These are phyloP conservation scores for Camptogramma bilineatum DNA, from an alignment of 2,888 invertebrate species.

Conservation along the genomic window DNA sequence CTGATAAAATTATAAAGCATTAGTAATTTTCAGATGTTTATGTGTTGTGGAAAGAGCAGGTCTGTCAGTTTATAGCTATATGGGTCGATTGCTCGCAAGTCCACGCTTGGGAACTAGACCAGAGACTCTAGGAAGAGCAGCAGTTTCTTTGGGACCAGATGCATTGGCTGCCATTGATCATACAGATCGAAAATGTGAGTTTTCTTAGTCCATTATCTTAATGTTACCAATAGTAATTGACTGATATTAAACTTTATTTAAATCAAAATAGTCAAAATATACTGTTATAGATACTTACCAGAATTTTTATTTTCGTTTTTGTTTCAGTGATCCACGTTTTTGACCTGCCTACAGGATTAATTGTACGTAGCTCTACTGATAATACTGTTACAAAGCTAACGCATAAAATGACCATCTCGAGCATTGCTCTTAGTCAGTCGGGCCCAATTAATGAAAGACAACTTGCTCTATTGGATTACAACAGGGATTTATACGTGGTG, in stretches of 20 bases:
- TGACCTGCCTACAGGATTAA: conserved; percentile 89
- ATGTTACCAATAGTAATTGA: not conserved
- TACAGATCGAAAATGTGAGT: conserved; percentile 91
- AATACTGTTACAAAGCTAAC: conserved; percentile 90
- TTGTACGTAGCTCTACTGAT: conserved; percentile 89
- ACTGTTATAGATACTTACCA: not conserved
- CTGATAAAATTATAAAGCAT: not conserved
- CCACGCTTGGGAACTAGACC: conserved; percentile 95
- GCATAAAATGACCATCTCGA: conserved; percentile 92
- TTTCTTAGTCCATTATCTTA: not conserved
- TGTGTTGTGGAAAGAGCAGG: conserved; percentile 94
- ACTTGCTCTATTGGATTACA: conserved; percentile 94
- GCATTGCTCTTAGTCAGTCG: conserved; percentile 93
- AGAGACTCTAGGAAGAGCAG: conserved; percentile 91
- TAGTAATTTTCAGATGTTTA: conserved; percentile 89
- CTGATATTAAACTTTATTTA: too few relatives aligned
- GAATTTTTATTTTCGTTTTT: not conserved
- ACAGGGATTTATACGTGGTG: conserved; percentile 94
- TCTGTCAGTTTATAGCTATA: conserved; percentile 96
- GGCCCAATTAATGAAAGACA: conserved; percentile 92
- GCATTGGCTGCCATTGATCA: conserved; percentile 94
- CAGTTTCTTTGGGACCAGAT: conserved; percentile 94
- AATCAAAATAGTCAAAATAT: too few relatives aligned
- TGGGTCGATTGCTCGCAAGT: conserved; percentile 93
- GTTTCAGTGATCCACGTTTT: conserved; percentile 92